Conservation (phyloP, 2,797 vertebrate genomes). For the Manis pentadactyla region DNA sequence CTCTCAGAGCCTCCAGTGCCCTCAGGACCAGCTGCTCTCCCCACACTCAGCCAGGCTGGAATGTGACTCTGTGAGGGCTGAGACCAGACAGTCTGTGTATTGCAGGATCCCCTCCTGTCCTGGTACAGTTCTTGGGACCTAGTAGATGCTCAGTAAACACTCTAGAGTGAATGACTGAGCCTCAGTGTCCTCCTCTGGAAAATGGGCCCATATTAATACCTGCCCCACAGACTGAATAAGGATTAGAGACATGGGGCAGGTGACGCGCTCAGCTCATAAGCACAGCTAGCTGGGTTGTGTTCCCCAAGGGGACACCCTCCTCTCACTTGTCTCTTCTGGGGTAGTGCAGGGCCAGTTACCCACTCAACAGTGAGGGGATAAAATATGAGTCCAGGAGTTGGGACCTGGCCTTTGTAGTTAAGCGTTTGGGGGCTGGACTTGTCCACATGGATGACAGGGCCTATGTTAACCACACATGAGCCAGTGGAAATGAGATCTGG, state of each 20-base stretch:
- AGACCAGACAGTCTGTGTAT: no score
- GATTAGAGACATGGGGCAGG: no score
- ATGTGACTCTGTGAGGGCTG: neutral
- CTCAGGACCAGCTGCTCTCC: neutral
- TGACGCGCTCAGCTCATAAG: fast-evolving
- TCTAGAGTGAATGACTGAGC: neutral
- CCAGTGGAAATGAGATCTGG: neutral
- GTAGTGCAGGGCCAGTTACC: neutral
- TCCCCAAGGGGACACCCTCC: neutral
- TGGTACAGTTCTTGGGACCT: neutral
- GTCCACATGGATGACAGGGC: fast-evolving
- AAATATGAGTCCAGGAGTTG: neutral
- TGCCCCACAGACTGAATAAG: fast-evolving
- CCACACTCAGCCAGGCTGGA: neutral
- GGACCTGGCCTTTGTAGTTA: neutral
- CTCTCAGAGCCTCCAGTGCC: neutral
- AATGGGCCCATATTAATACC: neutral
- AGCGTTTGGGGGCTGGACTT: neutral
- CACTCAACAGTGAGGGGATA: neutral
- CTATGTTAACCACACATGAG: neutral
- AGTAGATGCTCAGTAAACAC: neutral
- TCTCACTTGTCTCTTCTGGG: neutral
- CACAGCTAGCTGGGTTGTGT: neutral
- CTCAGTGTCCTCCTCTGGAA: neutral
- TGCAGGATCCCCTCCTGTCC: neutral